Base-by-base conservation (phyloP, 2,113 vertebrate species). In the Elanus axillaris region DNA sequence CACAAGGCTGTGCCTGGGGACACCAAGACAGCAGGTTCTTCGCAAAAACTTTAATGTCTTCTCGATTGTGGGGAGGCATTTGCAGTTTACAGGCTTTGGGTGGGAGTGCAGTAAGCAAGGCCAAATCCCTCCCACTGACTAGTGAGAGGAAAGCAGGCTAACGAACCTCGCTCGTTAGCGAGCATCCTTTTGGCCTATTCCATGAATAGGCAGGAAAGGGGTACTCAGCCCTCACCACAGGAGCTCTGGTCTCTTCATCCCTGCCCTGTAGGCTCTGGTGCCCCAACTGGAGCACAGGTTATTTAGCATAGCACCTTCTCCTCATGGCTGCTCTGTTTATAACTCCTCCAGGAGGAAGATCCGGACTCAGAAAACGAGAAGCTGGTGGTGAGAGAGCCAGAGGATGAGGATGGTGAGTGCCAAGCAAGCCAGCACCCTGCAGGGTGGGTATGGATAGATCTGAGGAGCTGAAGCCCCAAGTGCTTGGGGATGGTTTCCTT, bases 321-420 rank as follows among this genome's bases (percentile, higher is more conserved):
- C 79, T 95, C 90, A 94, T 0, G 1, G 21, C 73, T 89, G 27
- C 29, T 75, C 45, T 74, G 31, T 20, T 71, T 82, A 85, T 72
- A 62, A 40, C 71, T 68, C 74, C n/a, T 94, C 38, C 94, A 98
- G 98, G 97, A 97, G 62, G 97, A 98, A 96, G 97, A 98, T 60
- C 76, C 23, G 53, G 97, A 98, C 64, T 83, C 59, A 8, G 97
- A 97, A 90, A 95, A 90, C 0, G 97, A 97, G 91, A 97, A 98
- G 84, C 59, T 98, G 80, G 80, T 96, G 90, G 94, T 96, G 88
- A 97, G 78, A 59, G 97, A 97, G 71, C 88, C 95, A 0, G 97
- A 96, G 69, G 90, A 97, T 79, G 97, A 98, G 59, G 97, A 97
- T 73, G 98, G 97, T 98, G 80, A 97, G 97, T 97, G 53, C 50